Percentiles rank a stretch among this genome's conserved stretches.
Evolutionary conservation across 1,140 invertebrate species (phyloP).

Genomic region (Thaumetopoea pityocampa): DNA sequence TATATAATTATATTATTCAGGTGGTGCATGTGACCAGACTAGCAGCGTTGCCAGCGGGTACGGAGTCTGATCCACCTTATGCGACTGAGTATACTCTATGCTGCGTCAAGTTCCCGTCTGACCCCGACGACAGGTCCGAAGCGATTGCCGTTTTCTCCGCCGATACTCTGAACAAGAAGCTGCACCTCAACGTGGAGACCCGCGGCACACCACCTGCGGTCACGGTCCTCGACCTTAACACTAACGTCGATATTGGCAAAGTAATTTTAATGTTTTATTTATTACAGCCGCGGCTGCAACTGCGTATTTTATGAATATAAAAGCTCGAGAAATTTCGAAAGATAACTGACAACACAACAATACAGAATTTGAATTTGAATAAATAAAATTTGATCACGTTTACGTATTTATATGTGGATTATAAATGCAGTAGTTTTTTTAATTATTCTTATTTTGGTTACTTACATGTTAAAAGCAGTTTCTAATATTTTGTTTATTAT

Average conservation of each 20-base stretch:
- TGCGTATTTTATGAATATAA: neutral
- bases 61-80: slow-evolving; percentile 84
- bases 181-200: slow-evolving; percentile 85
- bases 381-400: too few species aligned
- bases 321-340: neutral
- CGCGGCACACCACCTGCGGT: slow-evolving; percentile 81
- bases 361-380: too few species aligned
- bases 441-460: too few species aligned
- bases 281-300: neutral
- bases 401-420: too few species aligned
- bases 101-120: slow-evolving; percentile 87
- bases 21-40: slow-evolving; percentile 75
- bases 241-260: slow-evolving; percentile 90
- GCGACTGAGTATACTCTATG: slow-evolving; percentile 92
- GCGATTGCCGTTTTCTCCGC: slow-evolving; percentile 83
- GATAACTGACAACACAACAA: neutral
- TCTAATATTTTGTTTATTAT: too few species aligned
- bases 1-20: slow-evolving; percentile 27
- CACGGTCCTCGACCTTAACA: slow-evolving; percentile 83
- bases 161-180: slow-evolving; percentile 80
- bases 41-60: slow-evolving; percentile 88
- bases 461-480: too few species aligned
- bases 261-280: slow-evolving; percentile 33
- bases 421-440: too few species aligned
- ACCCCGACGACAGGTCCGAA: slow-evolving; percentile 88